phyloP scores from a whole-genome alignment of 2,888 invertebrate species.

The Pharmacophagus antenor region DNA sequence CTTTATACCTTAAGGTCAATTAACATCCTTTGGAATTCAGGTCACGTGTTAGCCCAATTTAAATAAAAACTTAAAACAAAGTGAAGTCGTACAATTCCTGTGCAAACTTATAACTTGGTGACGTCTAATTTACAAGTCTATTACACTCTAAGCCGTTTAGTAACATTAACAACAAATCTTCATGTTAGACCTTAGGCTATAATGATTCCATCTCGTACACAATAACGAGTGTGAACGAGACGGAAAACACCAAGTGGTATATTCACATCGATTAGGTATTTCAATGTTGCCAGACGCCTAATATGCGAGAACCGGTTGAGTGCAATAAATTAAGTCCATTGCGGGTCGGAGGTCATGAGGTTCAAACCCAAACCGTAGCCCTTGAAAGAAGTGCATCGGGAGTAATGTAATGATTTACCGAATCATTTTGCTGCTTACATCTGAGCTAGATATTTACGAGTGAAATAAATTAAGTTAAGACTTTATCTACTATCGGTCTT shows the following conservation, averaged over 20 bases:
- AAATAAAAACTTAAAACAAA: not conserved
- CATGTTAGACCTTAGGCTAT: not conserved
- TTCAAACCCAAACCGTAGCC: constrained; percentile 41
- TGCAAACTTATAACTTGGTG: not conserved
- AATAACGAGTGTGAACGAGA: constrained; percentile 25
- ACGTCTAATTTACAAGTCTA: not conserved
- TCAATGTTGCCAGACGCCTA: constrained; percentile 38
- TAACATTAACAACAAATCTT: constrained; percentile 11
- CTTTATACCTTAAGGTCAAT: too few relatives aligned
- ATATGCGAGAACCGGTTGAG: constrained; percentile 53
- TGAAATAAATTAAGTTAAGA: too few relatives aligned
- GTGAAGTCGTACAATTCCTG: not conserved
- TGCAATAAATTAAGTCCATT: constrained; percentile 51
- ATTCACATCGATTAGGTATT: constrained; percentile 40
- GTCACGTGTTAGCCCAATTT: too few relatives aligned
- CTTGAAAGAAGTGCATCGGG: constrained; percentile 14
- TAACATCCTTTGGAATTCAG: too few relatives aligned
- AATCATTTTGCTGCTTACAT: not conserved
- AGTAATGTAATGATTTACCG: constrained; percentile 2
- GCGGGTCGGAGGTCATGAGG: constrained; percentile 51
- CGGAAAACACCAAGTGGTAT: constrained; percentile 29
- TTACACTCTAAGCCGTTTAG: not conserved
- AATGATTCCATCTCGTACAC: not conserved
- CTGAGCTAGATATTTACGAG: too few relatives aligned
- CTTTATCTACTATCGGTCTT: too few relatives aligned